Percentiles rank a stretch among this genome's conserved stretches.
phyloP scores from a whole-genome alignment of 2,113 vertebrate genomes.

The Cyprinodon variegatus region DNA sequence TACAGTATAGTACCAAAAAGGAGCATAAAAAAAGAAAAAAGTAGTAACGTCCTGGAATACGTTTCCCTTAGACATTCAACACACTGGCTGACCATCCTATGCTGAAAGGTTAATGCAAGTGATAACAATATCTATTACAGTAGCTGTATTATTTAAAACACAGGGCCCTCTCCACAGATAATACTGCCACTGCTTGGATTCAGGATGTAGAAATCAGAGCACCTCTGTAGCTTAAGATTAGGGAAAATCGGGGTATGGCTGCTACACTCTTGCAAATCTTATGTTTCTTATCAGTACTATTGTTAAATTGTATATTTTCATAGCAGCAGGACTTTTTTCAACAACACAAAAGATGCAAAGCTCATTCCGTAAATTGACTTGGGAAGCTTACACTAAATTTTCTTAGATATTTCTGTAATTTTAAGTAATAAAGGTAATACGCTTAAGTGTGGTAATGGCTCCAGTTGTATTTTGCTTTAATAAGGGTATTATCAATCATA shows the following conservation, averaged over 20 bases:
- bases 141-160: not conserved
- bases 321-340: not conserved
- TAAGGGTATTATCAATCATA: conserved; percentile 64
- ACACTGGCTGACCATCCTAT: not conserved
- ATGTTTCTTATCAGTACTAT: not conserved
- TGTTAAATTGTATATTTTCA: not conserved
- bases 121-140: not conserved
- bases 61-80: not conserved
- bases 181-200: not conserved
- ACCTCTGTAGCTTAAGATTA: not conserved
- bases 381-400: conserved; percentile 54
- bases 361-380: conserved; percentile 52
- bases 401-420: conserved; percentile 66
- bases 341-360: not conserved
- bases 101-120: not conserved
- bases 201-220: not conserved
- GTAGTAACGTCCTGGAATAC: no score
- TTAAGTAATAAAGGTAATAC: conserved; percentile 66
- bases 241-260: not conserved
- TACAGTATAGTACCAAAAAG: no score
- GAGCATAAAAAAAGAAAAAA: no score
- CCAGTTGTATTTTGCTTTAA: conserved; percentile 38
- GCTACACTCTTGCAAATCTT: not conserved
- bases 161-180: not conserved
- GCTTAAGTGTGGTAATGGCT: conserved; percentile 39